phyloP scores from a whole-genome alignment of 1,140 invertebrate genomes.

The Choristoneura fumiferana region DNA sequence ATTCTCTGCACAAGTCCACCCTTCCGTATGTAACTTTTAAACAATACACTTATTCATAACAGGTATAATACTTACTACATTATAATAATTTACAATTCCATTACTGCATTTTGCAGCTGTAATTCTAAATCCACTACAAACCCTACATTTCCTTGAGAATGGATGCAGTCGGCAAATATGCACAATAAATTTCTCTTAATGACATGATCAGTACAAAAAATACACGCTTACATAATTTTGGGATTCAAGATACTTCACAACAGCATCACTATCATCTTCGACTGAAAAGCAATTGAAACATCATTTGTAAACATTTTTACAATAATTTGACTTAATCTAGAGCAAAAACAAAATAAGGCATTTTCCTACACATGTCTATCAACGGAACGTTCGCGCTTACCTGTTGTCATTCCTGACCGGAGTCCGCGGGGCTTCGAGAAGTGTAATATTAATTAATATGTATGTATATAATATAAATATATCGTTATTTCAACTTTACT shows the following conservation, averaged over 20 bases:
- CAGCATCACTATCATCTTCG: constrained; percentile 32
- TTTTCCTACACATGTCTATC: constrained; percentile 54
- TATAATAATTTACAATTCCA: constrained; percentile 9
- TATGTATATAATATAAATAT: constrained; percentile 23
- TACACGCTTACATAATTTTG: constrained; percentile 33
- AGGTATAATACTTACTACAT: constrained; percentile 6
- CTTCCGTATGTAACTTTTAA: not conserved
- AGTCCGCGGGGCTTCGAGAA: constrained; percentile 46
- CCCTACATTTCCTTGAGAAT: constrained; percentile 58
- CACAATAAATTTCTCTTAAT: constrained; percentile 32
- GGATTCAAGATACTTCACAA: constrained; percentile 39
- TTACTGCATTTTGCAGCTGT: too few species aligned
- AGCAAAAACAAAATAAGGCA: constrained; percentile 74
- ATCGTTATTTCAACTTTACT: constrained; percentile 42
- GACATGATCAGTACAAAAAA: constrained; percentile 29
- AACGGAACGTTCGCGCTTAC: constrained; percentile 42
- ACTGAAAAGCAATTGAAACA: constrained; percentile 40
- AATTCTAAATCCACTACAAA: constrained; percentile 9
- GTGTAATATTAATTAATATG: constrained; percentile 12
- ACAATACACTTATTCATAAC: not conserved
- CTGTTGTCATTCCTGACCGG: constrained; percentile 39
- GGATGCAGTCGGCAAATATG: constrained; percentile 36
- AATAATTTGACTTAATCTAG: constrained; percentile 66
- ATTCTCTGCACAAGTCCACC: too few species aligned
- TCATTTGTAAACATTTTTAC: constrained; percentile 47